Evolutionary conservation across 2,888 invertebrate species (phyloP).

Genomic region (Hermaeophaga mercurialis): DNA sequence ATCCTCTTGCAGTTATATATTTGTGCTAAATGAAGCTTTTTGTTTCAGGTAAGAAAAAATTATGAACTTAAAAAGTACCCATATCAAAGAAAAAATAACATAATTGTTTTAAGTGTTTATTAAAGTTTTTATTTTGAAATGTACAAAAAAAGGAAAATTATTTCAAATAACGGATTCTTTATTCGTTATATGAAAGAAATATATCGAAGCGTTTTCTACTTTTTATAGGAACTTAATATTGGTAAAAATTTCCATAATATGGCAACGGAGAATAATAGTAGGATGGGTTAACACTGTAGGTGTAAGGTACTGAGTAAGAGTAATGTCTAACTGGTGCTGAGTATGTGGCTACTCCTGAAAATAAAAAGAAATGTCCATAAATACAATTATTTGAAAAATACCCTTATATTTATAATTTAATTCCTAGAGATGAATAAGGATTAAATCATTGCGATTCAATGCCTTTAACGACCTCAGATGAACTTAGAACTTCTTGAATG

Average conservation of each 20-base stretch:
- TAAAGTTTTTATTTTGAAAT: not conserved
- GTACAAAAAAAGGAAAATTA: not conserved
- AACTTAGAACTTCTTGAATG: too few species aligned
- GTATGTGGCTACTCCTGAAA: conserved; percentile 28
- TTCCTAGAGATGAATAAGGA: too few species aligned
- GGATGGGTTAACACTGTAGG: conserved; percentile 18
- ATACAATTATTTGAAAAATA: not conserved
- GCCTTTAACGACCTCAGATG: too few species aligned
- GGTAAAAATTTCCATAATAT: conserved; percentile 18
- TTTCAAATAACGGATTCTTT: not conserved
- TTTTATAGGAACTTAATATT: too few species aligned
- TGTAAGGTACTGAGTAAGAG: conserved; percentile 21
- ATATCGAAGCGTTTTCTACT: too few species aligned
- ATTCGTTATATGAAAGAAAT: too few species aligned
- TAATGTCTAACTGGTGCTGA: conserved; percentile 19
- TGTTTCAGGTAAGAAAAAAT: too few species aligned
- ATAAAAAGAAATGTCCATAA: not conserved
- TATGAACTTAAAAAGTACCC: too few species aligned
- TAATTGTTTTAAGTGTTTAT: not conserved
- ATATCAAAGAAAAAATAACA: not conserved
- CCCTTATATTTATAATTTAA: too few species aligned
- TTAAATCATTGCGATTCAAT: too few species aligned
- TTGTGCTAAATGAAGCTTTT: too few species aligned
- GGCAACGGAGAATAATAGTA: conserved; percentile 16
- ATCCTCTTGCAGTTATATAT: too few species aligned